Evolutionary conservation across 2,888 invertebrate genomes (phyloP), one percentile per base, ranked within the genome.

Genomic region (Cephus sareptanus): DNA sequence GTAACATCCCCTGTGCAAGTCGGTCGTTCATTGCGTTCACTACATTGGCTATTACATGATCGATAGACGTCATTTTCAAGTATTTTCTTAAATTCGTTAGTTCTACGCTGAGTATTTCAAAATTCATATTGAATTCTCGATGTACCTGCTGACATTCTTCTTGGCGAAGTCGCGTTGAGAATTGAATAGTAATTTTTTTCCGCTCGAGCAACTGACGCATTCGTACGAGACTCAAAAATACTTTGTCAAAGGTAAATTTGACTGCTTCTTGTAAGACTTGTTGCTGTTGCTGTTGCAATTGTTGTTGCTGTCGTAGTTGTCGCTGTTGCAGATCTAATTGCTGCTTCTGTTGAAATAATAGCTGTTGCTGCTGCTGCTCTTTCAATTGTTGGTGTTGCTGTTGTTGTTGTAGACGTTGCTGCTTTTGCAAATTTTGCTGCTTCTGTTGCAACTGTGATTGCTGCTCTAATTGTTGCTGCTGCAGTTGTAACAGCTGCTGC

Each of bases 401-500:
- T 3, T 35, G 35, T 37, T 75, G 75, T 71, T 71, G 74, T 75
- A n/a, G 1, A 35, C 12, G 12, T 12, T 35, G 35, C 35, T 35
- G 35, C 3, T 37, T 37, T 37, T 37, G 37, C 37, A 37, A 37
- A 4, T 13, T 37, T 37, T 13, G 37, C 3, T 37, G 37, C 37
- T 37, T 37, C 74, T 79, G 23, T 6, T 40, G 15, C 40, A 40
- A 40, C 1, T 40, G 40, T 40, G 13, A 6, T 33, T 73, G 74
- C 69, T 79, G 23, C 15, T 40, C 15, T 4, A 40, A 40, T 15
- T 15, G 40, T 40, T 15, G 90, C 74, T 91, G 90, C 0, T 90
- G 90, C 0, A 89, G 90, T 2, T 90, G 90, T 1, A 91, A 85
- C 34, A 84, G 88, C 0, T 91, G 90, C 2, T 91, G 35, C 77